These are phyloP conservation scores for Saguinus imperator DNA, from an alignment of 2,113 vertebrate genomes.

Conservation along the genomic window DNA sequence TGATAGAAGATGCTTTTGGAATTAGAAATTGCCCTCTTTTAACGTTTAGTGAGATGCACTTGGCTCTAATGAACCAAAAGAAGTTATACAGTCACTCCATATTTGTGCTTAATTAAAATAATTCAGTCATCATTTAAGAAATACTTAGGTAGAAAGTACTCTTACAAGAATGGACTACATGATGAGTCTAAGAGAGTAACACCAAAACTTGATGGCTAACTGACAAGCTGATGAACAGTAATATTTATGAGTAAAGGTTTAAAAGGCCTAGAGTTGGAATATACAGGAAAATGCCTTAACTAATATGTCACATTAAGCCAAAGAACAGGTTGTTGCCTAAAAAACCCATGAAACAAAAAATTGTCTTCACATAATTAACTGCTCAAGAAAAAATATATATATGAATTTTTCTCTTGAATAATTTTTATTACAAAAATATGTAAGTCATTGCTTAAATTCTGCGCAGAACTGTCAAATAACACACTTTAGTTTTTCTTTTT, in stretches of 20 bases:
- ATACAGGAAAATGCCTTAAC: neutral
- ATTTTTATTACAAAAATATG: neutral
- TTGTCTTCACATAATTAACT: neutral
- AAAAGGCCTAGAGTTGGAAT: neutral
- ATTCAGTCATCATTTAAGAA: neutral
- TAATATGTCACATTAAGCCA: neutral
- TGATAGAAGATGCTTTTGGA: neutral
- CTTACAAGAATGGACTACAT: neutral
- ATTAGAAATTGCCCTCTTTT: neutral
- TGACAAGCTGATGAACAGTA: neutral
- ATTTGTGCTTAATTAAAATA: neutral
- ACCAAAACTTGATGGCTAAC: neutral
- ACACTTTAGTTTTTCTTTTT: neutral
- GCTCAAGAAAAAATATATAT: neutral
- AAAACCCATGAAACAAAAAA: neutral
- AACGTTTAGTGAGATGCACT: neutral
- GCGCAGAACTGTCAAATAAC: neutral
- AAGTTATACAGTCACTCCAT: neutral
- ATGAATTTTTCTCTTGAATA: constrained; percentile 1
- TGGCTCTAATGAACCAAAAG: neutral
- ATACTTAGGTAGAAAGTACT: neutral
- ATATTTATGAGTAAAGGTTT: neutral
- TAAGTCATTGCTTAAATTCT: neutral
- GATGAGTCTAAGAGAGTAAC: neutral
- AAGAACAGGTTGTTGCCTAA: neutral